A percentile compares a stretch with the other conserved stretches of the same genome.
These are phyloP conservation scores for Hymenopus coronatus DNA, from an alignment of 2,888 invertebrate species.

Conservation along the genomic window DNA sequence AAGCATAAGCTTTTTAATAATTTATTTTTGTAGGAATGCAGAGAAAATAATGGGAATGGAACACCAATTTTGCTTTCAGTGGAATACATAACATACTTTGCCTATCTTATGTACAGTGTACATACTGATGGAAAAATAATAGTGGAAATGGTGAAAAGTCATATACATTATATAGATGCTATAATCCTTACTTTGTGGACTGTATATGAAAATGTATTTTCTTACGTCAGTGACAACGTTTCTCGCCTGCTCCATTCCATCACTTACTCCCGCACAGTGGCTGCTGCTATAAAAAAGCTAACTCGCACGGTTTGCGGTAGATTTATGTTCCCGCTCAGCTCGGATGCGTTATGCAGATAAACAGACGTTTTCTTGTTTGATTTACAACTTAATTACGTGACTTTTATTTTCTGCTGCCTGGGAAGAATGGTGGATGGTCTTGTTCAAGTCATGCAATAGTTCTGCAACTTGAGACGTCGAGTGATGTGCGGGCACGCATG, in stretches of 20 bases:
- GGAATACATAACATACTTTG: too few species aligned
- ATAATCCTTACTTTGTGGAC: too few species aligned
- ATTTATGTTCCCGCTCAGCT: not conserved
- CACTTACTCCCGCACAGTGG: not conserved
- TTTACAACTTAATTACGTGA: conserved; percentile 15
- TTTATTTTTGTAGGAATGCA: too few species aligned
- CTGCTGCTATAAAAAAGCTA: not conserved
- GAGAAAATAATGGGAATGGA: too few species aligned
- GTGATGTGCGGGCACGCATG: not conserved
- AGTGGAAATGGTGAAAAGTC: too few species aligned
- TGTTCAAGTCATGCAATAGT: not conserved
- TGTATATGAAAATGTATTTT: too few species aligned
- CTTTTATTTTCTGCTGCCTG: not conserved
- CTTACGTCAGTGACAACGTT: too few species aligned
- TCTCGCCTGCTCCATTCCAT: not conserved
- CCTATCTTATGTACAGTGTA: too few species aligned
- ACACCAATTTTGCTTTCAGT: too few species aligned
- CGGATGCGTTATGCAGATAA: conserved; percentile 2
- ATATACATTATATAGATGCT: too few species aligned
- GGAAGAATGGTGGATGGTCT: not conserved
- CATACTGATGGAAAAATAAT: too few species aligned
- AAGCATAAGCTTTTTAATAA: too few species aligned
- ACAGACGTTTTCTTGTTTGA: not conserved
- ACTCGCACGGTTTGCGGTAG: not conserved
- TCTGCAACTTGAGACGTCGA: not conserved